Evolutionary conservation across 2,888 invertebrate genomes (phyloP).

Genomic region (Nemotelus nigrinus): DNA sequence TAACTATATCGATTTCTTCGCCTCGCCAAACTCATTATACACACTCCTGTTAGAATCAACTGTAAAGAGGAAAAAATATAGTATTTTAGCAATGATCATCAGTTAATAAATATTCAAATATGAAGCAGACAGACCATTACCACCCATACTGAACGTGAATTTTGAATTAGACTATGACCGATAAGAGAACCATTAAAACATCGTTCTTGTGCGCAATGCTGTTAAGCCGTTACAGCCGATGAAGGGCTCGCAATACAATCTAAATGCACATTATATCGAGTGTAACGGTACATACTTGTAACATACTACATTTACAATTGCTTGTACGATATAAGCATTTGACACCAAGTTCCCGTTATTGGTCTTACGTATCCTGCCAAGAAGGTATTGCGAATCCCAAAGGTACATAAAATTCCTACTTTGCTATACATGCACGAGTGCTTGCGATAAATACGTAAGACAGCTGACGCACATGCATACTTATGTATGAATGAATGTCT

Average conservation of each 20-base stretch:
- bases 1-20: constrained; percentile 87
- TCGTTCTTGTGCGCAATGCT: too few relatives aligned
- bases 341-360: constrained; percentile 8
- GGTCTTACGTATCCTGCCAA: constrained; percentile 22
- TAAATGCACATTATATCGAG: constrained; percentile 32
- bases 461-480: too few relatives aligned
- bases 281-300: constrained; percentile 32
- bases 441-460: too few relatives aligned
- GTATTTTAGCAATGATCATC: too few relatives aligned
- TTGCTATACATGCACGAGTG: background rate
- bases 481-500: background rate
- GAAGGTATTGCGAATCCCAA: background rate
- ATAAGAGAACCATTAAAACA: too few relatives aligned
- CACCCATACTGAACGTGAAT: too few relatives aligned
- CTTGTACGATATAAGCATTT: too few relatives aligned
- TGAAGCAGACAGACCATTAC: too few relatives aligned
- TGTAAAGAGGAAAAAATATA: constrained; percentile 63
- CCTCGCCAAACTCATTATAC: constrained; percentile 85
- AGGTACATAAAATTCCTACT: constrained; percentile 18
- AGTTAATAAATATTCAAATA: too few relatives aligned
- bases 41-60: constrained; percentile 86
- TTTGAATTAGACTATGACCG: too few relatives aligned
- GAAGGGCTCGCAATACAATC: background rate
- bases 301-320: background rate
- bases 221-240: too few relatives aligned